Base-by-base conservation (phyloP, 92 coral and sea anemone genomes). In the Parazoanthus darwini region DNA sequence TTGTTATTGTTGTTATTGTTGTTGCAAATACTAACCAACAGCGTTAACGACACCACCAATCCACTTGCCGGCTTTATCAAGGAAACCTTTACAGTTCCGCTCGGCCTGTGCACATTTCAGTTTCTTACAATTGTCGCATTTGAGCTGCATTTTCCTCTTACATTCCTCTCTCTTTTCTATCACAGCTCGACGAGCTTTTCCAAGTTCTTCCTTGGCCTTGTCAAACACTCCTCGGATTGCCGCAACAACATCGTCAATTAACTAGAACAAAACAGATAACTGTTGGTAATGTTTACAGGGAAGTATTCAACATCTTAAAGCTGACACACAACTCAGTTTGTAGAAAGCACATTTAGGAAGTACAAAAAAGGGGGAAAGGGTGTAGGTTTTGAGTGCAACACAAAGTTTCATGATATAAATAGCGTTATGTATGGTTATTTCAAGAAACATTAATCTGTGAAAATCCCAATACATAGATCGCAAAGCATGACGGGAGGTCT, bases 51-150 rank as follows among this genome's bases (percentile, higher is more conserved):
- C 97, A 56, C 97, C 98, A 26, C 98, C 99, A 18, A 97, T 91
- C 99, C 99, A 97, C 75, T 95, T 94, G 6, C 98, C 99, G 59
- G 92, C 94, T 38, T 85, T 81, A 83, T 97, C 95, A 91, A 97
- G 87, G 67, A 96, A 96, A 1, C 96, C 97, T 82, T 97, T 97
- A 50, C 99, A 97, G 78, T 93, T 91, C 5, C 92, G 88, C 89
- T 90, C 93, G 3, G 99, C 99, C 85, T 95, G 94, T 29, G 85
- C 76, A 71, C 99, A 97, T 80, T 97, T 95, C 91, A 97, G 79
- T 16, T 88, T 56, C 51, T 68, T 92, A 86, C 99, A 97, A 4
- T 86, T 89, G 46, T 97, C 99, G 56, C 99, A 97, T 78, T 97
- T 94, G 36, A 97, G 94, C 1, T 92, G 71, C 99, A 97, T 93